Evolutionary conservation across 2,113 vertebrate species (phyloP), one percentile per base, ranked within the genome.

Genomic region (Eudyptes chrysolophus): DNA sequence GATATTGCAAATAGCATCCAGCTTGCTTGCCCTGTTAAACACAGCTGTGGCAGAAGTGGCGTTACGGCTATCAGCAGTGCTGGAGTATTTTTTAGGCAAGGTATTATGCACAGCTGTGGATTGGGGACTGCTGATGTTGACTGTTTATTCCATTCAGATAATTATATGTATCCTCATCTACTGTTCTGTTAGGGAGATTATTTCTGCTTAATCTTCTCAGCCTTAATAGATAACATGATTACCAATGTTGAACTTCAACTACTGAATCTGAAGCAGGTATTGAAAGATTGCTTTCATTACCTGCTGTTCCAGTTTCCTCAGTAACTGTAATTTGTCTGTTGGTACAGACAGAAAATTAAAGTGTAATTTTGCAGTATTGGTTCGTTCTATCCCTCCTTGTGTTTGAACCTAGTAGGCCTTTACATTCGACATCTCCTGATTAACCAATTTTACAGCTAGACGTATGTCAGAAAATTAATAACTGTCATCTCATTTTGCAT

Each of bases 201-300:
- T 76, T 85, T 83, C 70, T 94, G 81, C 95, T 91, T 77, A 82
- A 76, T 92, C 52, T 94, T 94, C 69, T 94, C 66, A 83, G 32
- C 42, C 44, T 68, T 84, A 61, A 72, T 70, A 92, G 51, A 14
- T 90, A 83, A 77, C 29, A 22, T 74, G 44, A 84, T 94, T 91
- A 89, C 72, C 25, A 61, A 14, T 65, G 51, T 16, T 93, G 89
- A 95, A 76, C 80, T 94, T 48, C 72, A 79, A 5, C 77, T 89
- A 38, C 61, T 89, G 77, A 89, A 85, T 75, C 48, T 91, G 86
- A 92, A 94, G 30, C 44, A 87, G 61, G 38, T 92, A 76, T 29
- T 96, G 94, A 96, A 81, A 83, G 81, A 94, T 91, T 74, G 54
- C 49, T 79, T 96, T 96, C 95, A 97, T 96, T 97, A 87, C 52